Conservation (phyloP, 2,113 vertebrate genomes). For the Misgurnus anguillicaudatus region DNA sequence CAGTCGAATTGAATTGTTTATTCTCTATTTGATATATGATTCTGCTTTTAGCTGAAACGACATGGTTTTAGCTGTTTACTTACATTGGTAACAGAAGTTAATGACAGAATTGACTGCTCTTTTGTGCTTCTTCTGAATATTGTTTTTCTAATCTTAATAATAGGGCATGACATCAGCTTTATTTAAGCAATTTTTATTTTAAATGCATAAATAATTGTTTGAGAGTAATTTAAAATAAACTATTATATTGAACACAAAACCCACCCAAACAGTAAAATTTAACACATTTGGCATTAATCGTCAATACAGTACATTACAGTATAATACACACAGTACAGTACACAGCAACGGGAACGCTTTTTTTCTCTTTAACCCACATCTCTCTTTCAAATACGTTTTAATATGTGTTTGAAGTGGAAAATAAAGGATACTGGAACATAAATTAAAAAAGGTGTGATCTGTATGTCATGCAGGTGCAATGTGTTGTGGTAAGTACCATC, state of each 20-base stretch:
- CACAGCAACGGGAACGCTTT: background rate
- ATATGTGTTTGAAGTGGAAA: no score
- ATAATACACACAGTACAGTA: background rate
- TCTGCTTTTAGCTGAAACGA: no score
- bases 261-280: background rate
- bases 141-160: background rate
- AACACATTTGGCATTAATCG: conserved; percentile 4
- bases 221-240: conserved; percentile 28
- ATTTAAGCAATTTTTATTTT: background rate
- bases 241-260: conserved; percentile 13
- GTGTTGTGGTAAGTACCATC: no score
- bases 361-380: background rate
- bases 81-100: no score
- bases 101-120: no score
- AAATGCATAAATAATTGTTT: conserved; percentile 20
- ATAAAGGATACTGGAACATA: no score
- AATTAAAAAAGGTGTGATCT: no score
- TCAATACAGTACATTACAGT: conserved; percentile 30
- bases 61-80: no score
- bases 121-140: no score
- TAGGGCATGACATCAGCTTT: background rate
- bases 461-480: no score
- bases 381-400: background rate
- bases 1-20: no score
- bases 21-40: no score